Base-by-base conservation (phyloP, 2,888 invertebrate species). In the Lycia hirtaria region DNA sequence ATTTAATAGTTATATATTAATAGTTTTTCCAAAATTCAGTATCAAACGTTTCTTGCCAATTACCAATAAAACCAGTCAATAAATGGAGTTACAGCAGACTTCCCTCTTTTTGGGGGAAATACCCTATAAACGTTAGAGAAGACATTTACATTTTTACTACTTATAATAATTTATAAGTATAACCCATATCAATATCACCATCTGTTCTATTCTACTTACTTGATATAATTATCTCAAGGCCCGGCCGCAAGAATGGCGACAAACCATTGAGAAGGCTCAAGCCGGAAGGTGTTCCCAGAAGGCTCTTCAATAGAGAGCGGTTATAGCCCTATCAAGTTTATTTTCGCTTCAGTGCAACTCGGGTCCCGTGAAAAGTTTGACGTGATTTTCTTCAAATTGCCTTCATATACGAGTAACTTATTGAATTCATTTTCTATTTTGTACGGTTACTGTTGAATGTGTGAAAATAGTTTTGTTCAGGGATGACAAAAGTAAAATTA, bases 271-370 rank as follows among this genome's bases (percentile, higher is more conserved):
- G 12, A 28, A 9, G 14, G 20, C 12, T 12, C 14, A 7, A 49
- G 4, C 38, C 38, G 49, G 28, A 49, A 49, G 38, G 49, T 49
- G 38, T 49, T 37, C 20, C 20, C 28, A 3, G 19, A 49, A 38
- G 30, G 12, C 35, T 7, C 30, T 40, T 49, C 28, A 38, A 30
- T 37, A 20, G 38, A 19, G n/a, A 17, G 19, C 4, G 1, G 10
- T 41, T 4, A 37, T 37, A 48, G 37, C 28, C 28, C 38, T 38
- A 49, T 49, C 49, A 20, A 30, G 38, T 49, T 49, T 38, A 17
- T 38, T 48, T 49, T 24, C 30, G 28, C 49, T 38, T 40, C 38
- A 40, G 12, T 40, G 38, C 28, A 12, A 30, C 9, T 28, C 12
- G 14, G 19, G 4, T 30, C 17, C 30, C 6, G 26, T 19, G 4